These are phyloP conservation scores for Chaetura pelagica DNA, from an alignment of 2,113 vertebrate species.

Conservation along the genomic window DNA sequence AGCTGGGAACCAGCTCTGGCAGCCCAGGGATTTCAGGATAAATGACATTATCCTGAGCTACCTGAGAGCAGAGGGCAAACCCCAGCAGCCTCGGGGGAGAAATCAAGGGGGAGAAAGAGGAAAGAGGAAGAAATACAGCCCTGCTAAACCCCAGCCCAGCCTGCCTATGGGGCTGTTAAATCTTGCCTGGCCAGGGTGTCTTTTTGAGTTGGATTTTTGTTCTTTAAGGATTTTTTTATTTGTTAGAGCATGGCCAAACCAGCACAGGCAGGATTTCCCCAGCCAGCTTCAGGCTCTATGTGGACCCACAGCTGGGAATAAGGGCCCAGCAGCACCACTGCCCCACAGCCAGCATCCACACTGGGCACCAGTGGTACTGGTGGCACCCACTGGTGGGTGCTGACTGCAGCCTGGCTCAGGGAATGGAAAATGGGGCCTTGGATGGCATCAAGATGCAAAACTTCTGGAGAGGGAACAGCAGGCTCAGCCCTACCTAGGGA, in stretches of 20 bases:
- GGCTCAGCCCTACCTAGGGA: neutral
- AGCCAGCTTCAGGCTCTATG: neutral
- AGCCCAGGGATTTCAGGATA: neutral
- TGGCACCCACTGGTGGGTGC: fast-evolving
- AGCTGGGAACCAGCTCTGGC: neutral
- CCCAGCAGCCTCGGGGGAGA: neutral
- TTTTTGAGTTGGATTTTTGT: neutral
- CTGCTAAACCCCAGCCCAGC: neutral
- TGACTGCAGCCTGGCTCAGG: neutral
- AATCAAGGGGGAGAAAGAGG: neutral
- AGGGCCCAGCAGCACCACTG: neutral
- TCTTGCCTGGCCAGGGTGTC: neutral
- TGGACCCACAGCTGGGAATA: fast-evolving
- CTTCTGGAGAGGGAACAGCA: fast-evolving
- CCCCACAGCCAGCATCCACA: neutral
- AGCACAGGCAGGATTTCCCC: neutral
- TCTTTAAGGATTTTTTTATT: too few relatives aligned
- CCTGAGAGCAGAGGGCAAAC: neutral
- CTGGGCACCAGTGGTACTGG: too few relatives aligned
- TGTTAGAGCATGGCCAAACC: neutral
- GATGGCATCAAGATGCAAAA: neutral
- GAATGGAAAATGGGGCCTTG: neutral
- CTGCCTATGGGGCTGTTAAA: fast-evolving
- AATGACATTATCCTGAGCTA: neutral
- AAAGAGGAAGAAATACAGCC: neutral